Evolutionary conservation across 2,888 invertebrate species (phyloP).

Genomic region (Agrotis ipsilon): DNA sequence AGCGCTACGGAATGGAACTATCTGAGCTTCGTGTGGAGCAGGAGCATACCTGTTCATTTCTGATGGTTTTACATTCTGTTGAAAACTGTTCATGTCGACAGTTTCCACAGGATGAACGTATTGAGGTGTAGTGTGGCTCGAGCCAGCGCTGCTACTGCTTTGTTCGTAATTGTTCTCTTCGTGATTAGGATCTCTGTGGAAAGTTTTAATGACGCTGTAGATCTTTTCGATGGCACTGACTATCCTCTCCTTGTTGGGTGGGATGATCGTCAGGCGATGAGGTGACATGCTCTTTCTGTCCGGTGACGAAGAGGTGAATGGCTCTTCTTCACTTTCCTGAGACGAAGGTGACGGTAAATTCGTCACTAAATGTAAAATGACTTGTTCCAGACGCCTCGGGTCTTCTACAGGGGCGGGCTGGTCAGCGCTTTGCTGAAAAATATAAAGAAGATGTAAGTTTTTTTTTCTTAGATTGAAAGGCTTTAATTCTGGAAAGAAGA

Average conservation of each 20-base stretch:
- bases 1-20: conserved; percentile 9
- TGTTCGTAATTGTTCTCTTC: background rate
- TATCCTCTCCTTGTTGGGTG: conserved; percentile 80
- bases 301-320: conserved; percentile 22
- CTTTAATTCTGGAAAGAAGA: too few relatives aligned
- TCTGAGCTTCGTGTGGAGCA: background rate
- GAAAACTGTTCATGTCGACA: conserved; percentile 5
- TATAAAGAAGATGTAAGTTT: conserved; percentile 9
- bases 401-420: conserved; percentile 91
- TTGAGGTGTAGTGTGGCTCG: conserved; percentile 8
- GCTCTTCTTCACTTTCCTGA: conserved; percentile 30
- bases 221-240: conserved; percentile 83
- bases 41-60: conserved; percentile 4
- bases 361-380: conserved; percentile 92
- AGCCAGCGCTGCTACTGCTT: background rate
- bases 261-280: conserved; percentile 76
- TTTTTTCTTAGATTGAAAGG: background rate
- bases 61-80: background rate
- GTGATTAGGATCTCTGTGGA: conserved; percentile 48
- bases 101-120: conserved; percentile 7
- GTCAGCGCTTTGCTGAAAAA: conserved; percentile 68
- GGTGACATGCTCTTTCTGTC: conserved; percentile 39
- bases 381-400: conserved; percentile 92
- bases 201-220: conserved; percentile 75
- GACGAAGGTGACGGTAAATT: conserved; percentile 77